Evolutionary conservation across 2,797 vertebrate genomes (phyloP).

Genomic region (Chelidonichthys spinosus): DNA sequence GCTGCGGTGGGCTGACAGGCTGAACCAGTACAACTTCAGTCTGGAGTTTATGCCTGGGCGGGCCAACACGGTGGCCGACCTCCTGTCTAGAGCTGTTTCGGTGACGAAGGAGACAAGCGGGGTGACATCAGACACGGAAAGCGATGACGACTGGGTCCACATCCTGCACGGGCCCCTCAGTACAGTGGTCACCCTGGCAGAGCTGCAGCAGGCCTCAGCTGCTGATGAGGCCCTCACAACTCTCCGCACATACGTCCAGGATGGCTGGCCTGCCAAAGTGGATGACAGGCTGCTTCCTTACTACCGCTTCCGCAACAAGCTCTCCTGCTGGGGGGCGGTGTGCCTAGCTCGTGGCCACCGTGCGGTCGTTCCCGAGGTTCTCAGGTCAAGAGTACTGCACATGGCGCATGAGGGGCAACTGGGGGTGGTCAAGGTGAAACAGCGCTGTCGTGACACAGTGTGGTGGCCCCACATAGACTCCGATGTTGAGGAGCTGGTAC

Average conservation of each 20-base stretch:
- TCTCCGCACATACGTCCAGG: not conserved
- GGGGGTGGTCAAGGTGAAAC: no score
- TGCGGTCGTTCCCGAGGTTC: no score
- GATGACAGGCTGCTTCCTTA: no score
- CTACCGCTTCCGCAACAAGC: not conserved
- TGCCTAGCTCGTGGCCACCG: constrained; percentile 1
- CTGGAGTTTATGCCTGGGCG: not conserved
- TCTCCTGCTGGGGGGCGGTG: constrained; percentile 2
- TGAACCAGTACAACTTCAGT: constrained; percentile 14
- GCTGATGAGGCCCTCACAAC: not conserved
- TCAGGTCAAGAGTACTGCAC: no score
- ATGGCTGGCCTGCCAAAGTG: no score
- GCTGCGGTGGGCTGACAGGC: not conserved
- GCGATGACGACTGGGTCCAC: not conserved
- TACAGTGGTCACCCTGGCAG: not conserved
- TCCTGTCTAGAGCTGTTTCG: not conserved
- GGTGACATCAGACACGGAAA: not conserved
- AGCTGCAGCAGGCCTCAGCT: not conserved
- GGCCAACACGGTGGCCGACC: not conserved
- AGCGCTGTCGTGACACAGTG: no score
- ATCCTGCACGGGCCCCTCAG: not conserved
- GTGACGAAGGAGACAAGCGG: not conserved
- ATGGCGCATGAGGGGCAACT: no score
- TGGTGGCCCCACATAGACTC: no score
- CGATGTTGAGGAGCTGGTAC: no score